Evolutionary conservation across 2,113 vertebrate genomes (phyloP).

Genomic region (Poecilia latipinna): DNA sequence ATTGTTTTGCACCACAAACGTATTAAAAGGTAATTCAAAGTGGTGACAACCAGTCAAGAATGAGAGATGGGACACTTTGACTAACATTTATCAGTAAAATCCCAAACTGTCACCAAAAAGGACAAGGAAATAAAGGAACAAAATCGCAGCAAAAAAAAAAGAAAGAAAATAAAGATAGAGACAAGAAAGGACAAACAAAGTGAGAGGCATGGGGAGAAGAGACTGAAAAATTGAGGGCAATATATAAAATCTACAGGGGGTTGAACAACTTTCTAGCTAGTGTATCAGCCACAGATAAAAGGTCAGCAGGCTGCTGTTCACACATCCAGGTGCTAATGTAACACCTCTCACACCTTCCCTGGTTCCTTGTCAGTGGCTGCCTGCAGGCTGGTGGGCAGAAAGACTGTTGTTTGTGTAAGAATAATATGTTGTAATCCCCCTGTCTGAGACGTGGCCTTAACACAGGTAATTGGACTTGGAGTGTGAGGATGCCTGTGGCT

Average conservation of each 20-base stretch:
- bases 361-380: constrained; percentile 53
- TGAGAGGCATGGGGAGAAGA: constrained; percentile 25
- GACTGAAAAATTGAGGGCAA: constrained; percentile 39
- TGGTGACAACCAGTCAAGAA: constrained; percentile 39
- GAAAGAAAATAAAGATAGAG: constrained; percentile 13
- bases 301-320: constrained; percentile 78
- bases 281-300: constrained; percentile 71
- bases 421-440: constrained; percentile 78
- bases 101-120: constrained; percentile 42
- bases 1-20: constrained; percentile 38
- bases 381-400: constrained; percentile 71
- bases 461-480: constrained; percentile 79
- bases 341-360: constrained; percentile 79
- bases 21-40: constrained; percentile 35
- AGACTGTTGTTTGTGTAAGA: constrained; percentile 77
- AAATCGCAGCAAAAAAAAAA: constrained; percentile 15
- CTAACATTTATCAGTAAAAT: constrained; percentile 42
- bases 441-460: constrained; percentile 71
- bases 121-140: constrained; percentile 22
- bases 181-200: constrained; percentile 12
- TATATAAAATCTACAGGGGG: constrained; percentile 34
- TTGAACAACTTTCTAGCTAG: constrained; percentile 53
- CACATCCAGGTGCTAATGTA: constrained; percentile 85
- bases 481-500: constrained; percentile 61
- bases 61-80: constrained; percentile 39